Base-by-base conservation (phyloP, 2,888 invertebrate species). In the Rhagium mordax region DNA sequence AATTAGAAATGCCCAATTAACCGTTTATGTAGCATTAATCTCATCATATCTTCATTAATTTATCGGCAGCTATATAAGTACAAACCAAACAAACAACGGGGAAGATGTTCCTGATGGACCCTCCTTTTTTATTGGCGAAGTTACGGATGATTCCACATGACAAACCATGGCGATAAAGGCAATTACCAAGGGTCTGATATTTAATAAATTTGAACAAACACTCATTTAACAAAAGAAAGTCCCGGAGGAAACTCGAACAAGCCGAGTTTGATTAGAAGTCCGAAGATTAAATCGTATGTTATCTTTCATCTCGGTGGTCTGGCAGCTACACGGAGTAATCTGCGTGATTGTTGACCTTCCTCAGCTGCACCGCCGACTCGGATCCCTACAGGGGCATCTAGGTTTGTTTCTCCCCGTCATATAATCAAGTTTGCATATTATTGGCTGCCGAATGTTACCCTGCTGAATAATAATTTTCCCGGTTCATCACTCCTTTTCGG, bases 251-350 rank as follows among this genome's bases (percentile, higher is more conserved):
- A 57, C 59, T 20, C 53, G 64, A 64, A 71, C 72, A 69, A 57
- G 68, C 62, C 55, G 72, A 33, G 66, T 69, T 66, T 72, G 72
- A 72, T 72, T 72, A 72, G 72, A 68, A 72, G 69, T 64, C 69
- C 68, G 57, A 55, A 70, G 66, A 76, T 76, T 76, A 74, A 72
- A 74, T 76, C 72, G 70, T 74, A 68, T 61, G 71, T 76, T 76
- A 72, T 76, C 76, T 76, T 66, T 65, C 69, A 76, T 76, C 74
- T 70, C 51, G 61, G 70, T 53, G 66, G 76, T 69, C 64, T 76
- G 72, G 70, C 76, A 74, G 65, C 71, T 73, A 74, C 70, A 75
- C 62, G 73, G 65, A 71, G 69, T 72, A 78, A 72, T 76, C 72
- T 71, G 72, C 55, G 69, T 73, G 75, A 74, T 76, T 74, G 70